Conservation (phyloP, 2,113 vertebrate genomes). For the Antigone vipio region DNA sequence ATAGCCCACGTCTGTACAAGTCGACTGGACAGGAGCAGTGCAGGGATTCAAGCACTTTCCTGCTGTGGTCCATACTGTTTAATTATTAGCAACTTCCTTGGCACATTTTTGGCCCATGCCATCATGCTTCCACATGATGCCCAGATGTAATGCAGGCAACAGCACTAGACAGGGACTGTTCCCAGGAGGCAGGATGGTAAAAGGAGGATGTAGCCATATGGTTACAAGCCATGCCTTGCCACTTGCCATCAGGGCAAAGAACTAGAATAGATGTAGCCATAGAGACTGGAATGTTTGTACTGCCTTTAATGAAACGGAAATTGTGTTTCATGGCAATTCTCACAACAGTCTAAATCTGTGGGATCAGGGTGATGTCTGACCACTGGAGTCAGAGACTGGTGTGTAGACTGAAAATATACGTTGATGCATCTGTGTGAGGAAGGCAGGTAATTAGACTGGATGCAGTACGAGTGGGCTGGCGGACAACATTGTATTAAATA, state of each 20-base stretch:
- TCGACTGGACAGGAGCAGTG: neutral
- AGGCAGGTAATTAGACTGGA: neutral
- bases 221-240: neutral
- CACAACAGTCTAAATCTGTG: neutral
- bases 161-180: neutral
- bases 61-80: neutral
- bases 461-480: neutral
- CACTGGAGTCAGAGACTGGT: neutral
- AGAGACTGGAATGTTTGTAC: slow-evolving; percentile 10
- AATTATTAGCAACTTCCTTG: neutral
- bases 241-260: neutral
- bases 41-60: neutral
- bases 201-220: neutral
- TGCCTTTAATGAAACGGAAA: slow-evolving; percentile 9
- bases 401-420: neutral
- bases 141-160: neutral
- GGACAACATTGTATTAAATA: neutral
- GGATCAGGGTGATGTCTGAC: neutral
- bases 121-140: neutral
- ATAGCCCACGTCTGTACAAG: neutral
- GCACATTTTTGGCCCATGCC: neutral
- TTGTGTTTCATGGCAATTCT: neutral
- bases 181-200: neutral
- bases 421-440: neutral
- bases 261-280: neutral